phyloP scores from a whole-genome alignment of 2,797 vertebrate species.

The Mormyrus hasselquistii region DNA sequence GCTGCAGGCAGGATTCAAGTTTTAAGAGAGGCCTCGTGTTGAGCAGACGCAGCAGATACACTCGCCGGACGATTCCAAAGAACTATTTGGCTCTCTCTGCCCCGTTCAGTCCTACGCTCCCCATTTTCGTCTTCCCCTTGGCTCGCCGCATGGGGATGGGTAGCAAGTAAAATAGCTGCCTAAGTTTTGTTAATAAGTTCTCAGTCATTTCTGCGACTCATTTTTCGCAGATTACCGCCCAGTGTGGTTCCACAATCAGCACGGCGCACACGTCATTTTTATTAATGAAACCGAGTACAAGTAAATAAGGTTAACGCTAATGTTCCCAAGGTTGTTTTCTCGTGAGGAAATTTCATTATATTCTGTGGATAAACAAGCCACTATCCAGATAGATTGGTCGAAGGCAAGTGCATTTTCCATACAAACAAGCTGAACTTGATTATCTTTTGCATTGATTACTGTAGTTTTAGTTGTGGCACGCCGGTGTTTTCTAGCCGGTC shows the following conservation, averaged over 20 bases:
- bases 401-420: neutral
- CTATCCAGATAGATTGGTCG: neutral
- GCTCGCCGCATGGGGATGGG: neutral
- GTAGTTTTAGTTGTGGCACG: neutral
- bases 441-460: neutral
- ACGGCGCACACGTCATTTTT: neutral
- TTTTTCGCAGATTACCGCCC: neutral
- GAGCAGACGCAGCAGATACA: neutral
- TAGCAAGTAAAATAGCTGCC: neutral
- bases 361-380: neutral
- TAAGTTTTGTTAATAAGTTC: neutral
- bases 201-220: neutral
- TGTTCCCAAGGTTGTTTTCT: neutral
- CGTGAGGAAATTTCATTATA: neutral
- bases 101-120: neutral
- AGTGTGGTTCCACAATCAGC: neutral
- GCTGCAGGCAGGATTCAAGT: neutral
- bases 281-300: neutral
- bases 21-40: neutral
- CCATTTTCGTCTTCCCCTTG: neutral
- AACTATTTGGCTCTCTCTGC: neutral
- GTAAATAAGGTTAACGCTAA: conserved; percentile 1
- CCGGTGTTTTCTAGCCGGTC: neutral
- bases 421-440: neutral
- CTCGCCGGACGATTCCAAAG: neutral